These are phyloP conservation scores for Drosophila colorata DNA, from an alignment of 2,888 invertebrate species.

Conservation along the genomic window DNA sequence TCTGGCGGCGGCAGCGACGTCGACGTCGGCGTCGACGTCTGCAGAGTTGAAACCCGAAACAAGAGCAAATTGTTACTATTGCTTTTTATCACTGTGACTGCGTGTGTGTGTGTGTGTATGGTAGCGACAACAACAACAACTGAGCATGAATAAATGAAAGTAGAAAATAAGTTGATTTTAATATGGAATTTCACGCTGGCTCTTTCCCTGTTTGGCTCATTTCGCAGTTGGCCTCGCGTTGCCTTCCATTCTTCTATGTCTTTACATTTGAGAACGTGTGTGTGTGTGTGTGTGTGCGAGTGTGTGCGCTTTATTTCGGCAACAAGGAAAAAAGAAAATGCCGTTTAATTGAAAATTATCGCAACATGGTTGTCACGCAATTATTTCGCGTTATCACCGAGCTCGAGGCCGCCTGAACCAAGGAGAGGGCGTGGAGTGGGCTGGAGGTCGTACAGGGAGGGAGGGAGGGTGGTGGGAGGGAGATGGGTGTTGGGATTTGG, in stretches of 20 bases:
- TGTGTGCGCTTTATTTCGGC: constrained; percentile 45
- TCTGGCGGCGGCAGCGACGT: constrained; percentile 30
- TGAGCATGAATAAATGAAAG: constrained; percentile 81
- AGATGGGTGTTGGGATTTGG: neutral
- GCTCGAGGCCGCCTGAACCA: constrained; percentile 18
- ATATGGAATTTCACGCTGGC: constrained; percentile 79
- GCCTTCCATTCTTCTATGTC: constrained; percentile 31
- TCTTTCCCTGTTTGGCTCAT: constrained; percentile 40
- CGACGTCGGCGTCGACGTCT: constrained; percentile 19
- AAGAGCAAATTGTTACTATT: constrained; percentile 74
- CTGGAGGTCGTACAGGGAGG: too few species aligned
- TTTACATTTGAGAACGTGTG: constrained; percentile 10
- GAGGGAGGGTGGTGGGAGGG: constrained; percentile 1
- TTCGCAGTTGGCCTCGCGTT: constrained; percentile 28
- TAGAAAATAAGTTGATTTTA: constrained; percentile 81
- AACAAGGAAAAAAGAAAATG: constrained; percentile 54
- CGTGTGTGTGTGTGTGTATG: constrained; percentile 28
- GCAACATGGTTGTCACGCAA: constrained; percentile 85
- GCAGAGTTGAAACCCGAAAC: constrained; percentile 60
- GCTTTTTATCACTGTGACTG: constrained; percentile 48
- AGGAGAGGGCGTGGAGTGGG: constrained; percentile 1
- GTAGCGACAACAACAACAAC: constrained; percentile 51
- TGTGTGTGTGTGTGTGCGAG: constrained; percentile 8
- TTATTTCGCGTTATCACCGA: constrained; percentile 83
- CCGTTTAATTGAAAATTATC: constrained; percentile 85